phyloP scores from a whole-genome alignment of 1,140 invertebrate genomes.

The Orius laevigatus region DNA sequence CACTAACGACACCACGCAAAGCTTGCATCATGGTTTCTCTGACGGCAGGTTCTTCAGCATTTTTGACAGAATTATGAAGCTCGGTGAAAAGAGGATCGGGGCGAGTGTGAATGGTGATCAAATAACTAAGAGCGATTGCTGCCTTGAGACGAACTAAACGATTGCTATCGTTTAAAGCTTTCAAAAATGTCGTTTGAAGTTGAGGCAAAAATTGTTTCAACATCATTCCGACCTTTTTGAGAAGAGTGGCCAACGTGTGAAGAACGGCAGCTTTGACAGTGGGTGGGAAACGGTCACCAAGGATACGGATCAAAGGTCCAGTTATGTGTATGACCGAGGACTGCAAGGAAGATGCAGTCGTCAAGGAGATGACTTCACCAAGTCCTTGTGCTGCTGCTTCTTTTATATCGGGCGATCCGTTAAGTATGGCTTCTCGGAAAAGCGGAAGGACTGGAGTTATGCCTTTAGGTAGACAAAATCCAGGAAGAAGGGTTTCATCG shows the following conservation, averaged over 20 bases:
- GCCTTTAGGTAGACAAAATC: slow-evolving; percentile 91
- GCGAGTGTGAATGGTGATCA: slow-evolving; percentile 78
- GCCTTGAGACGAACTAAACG: slow-evolving; percentile 77
- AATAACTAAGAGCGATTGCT: slow-evolving; percentile 68
- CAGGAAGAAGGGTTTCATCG: slow-evolving; percentile 55
- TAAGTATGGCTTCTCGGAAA: slow-evolving; percentile 89
- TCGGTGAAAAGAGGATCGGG: slow-evolving; percentile 81
- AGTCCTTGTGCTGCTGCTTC: slow-evolving; percentile 88
- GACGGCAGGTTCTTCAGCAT: slow-evolving; percentile 61
- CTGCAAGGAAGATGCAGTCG: slow-evolving; percentile 69
- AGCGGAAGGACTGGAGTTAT: slow-evolving; percentile 86
- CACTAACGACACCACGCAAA: slow-evolving; percentile 60
- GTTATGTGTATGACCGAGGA: slow-evolving; percentile 93
- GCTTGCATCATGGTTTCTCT: slow-evolving; percentile 87
- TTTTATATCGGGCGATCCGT: slow-evolving; percentile 85
- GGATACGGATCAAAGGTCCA: slow-evolving; percentile 89
- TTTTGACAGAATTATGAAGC: slow-evolving; percentile 71
- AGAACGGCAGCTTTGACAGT: slow-evolving; percentile 91
- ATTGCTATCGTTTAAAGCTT: slow-evolving; percentile 78
- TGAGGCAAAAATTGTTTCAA: slow-evolving; percentile 96
- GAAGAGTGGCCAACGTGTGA: slow-evolving; percentile 76
- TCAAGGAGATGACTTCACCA: slow-evolving; percentile 79
- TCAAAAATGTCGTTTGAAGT: slow-evolving; percentile 93
- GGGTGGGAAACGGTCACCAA: slow-evolving; percentile 83
- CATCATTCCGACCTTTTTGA: slow-evolving; percentile 83